Conservation (phyloP, 2,888 invertebrate species). For the Sepiola atlantica region DNA sequence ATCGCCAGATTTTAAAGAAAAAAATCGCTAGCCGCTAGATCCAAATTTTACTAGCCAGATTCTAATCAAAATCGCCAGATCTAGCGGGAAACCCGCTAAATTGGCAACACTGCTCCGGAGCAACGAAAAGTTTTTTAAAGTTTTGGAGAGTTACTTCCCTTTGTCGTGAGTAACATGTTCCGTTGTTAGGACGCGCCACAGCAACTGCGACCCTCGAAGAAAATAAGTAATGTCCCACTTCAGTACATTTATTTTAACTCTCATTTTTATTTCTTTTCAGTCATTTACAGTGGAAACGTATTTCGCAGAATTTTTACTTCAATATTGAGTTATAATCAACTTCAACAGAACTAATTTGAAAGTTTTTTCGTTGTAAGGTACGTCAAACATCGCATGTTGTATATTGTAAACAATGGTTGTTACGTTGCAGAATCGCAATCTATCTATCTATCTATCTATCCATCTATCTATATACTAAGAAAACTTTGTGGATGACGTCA, state of each 20-base stretch:
- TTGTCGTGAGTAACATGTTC: background rate
- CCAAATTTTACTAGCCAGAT: too few species aligned
- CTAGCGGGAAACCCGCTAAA: too few species aligned
- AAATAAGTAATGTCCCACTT: background rate
- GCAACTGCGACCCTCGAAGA: conserved; percentile 23
- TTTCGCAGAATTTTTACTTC: background rate
- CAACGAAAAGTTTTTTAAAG: too few species aligned
- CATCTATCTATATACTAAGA: too few species aligned
- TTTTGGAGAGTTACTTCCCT: background rate
- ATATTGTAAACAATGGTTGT: background rate
- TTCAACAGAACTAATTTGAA: background rate
- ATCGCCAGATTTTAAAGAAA: too few species aligned
- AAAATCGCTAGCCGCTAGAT: too few species aligned
- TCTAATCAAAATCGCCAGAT: too few species aligned
- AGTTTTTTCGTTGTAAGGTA: background rate
- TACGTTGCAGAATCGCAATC: background rate
- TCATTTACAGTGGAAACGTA: background rate
- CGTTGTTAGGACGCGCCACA: conserved; percentile 22
- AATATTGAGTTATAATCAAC: background rate
- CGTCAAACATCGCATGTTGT: background rate
- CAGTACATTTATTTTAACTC: background rate
- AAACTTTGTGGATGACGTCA: too few species aligned
- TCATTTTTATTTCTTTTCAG: background rate
- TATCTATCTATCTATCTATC: too few species aligned
- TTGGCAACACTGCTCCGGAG: too few species aligned